Evolutionary conservation across 2,113 vertebrate genomes (phyloP), one percentile per base, ranked within the genome.

Genomic region (Phaethon lepturus): DNA sequence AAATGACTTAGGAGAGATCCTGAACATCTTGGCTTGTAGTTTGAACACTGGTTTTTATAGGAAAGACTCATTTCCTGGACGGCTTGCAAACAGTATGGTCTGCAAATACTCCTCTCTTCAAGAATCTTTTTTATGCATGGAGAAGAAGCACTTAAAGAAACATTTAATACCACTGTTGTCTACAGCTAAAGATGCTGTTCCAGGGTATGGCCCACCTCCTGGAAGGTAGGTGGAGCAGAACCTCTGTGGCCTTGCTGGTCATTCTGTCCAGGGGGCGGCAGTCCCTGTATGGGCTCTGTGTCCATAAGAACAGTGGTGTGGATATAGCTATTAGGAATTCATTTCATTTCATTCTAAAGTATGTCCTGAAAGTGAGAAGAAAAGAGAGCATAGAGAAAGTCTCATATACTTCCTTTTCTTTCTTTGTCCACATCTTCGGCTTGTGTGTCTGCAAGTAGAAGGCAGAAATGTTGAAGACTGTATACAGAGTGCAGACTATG

Each of bases 41-140:
- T 64, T 31, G 49, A 82, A 56, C 7, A 1, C 11, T 75, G 15
- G 6, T 26, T 86, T 94, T 89, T 55, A 24, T 56, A 78, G 87
- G 77, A 81, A 93, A 71, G 58, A 64, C 77, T 95, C 12, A 87
- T 96, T 96, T 96, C 91, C 91, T 96, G 95, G 91, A 89, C 93
- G 93, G 86, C 89, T 94, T 96, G 95, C 81, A 82, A 94, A 85
- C 84, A 87, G 80, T 87, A 82, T 89, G 76, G 69, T 67, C 56
- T 89, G 69, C 58, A 93, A 81, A 82, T 31, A 33, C 8, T 78
- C 58, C 6, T 68, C 15, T 77, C 53, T 64, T 87, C 19, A 45
- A 79, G 29, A 47, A 75, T 85, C 66, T 85, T 85, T 92, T 80
- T 80, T 42, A 73, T 86, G 19, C 50, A 17, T 38, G 45, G 63